Evolutionary conservation across 2,113 vertebrate genomes (phyloP).

Genomic region (Cryptotis parvus): DNA sequence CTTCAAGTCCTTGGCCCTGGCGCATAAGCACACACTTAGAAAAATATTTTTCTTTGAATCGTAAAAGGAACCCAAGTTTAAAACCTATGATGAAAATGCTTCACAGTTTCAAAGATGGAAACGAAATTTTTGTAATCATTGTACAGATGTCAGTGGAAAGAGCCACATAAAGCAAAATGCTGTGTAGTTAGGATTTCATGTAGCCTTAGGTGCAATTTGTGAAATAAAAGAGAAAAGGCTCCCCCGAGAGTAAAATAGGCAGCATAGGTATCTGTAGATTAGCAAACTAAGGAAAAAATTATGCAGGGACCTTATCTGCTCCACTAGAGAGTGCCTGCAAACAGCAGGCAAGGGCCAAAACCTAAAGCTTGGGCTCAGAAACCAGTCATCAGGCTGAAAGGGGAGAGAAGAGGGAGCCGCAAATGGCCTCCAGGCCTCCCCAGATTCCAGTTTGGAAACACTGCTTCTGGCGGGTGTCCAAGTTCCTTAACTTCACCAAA

Average conservation of each 20-base stretch:
- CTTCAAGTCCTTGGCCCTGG: conserved; percentile 21
- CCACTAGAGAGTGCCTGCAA: neutral
- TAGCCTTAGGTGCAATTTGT: neutral
- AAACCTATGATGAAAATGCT: conserved; percentile 41
- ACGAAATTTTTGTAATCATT: conserved; percentile 23
- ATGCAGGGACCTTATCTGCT: neutral
- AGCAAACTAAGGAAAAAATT: neutral
- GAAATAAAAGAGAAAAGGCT: conserved; percentile 30
- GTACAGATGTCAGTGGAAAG: conserved; percentile 31
- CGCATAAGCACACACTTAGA: conserved; percentile 51
- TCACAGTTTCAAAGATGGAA: conserved; percentile 10
- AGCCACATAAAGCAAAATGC: neutral
- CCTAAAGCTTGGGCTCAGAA: neutral
- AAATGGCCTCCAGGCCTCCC: neutral
- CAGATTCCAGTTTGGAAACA: conserved; percentile 23
- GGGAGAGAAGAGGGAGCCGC: neutral
- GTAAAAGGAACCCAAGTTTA: conserved; percentile 47
- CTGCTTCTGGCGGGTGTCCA: neutral
- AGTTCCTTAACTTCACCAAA: neutral
- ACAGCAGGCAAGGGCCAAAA: neutral
- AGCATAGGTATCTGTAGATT: neutral
- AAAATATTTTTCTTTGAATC: neutral
- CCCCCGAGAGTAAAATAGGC: neutral
- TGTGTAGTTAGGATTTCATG: neutral
- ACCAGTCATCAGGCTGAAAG: neutral